Evolutionary conservation across 2,888 invertebrate species (phyloP).

Genomic region (Eilema griseolum): DNA sequence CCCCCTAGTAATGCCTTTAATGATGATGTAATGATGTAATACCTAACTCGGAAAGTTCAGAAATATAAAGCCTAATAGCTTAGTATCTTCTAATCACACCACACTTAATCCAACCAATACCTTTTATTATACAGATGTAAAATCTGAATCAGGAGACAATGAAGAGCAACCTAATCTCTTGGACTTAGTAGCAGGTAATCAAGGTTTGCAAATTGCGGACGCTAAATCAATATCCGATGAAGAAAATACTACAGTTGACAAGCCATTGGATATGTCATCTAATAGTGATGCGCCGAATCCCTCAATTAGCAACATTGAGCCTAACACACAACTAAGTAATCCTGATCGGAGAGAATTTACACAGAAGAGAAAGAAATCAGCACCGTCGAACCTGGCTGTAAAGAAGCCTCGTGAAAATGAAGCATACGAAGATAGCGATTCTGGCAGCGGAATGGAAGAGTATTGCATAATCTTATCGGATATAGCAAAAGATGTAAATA

Average conservation of each 20-base stretch:
- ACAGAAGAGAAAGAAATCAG: slow-evolving; percentile 20
- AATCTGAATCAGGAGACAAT: background rate
- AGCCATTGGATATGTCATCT: background rate
- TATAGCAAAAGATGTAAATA: slow-evolving; percentile 35
- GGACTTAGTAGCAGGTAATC: background rate
- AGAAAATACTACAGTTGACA: background rate
- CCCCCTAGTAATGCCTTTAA: background rate
- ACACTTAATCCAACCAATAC: background rate
- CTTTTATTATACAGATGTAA: background rate
- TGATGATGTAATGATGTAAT: no score
- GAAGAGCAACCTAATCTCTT: background rate
- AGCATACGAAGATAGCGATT: background rate
- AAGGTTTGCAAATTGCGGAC: background rate
- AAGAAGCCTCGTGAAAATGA: slow-evolving; percentile 14
- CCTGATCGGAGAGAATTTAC: slow-evolving; percentile 4
- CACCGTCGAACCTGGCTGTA: slow-evolving; percentile 5
- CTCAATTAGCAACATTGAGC: background rate
- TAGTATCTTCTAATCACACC: background rate
- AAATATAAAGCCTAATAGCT: no score
- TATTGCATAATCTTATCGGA: background rate
- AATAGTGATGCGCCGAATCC: background rate
- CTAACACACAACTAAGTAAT: background rate
- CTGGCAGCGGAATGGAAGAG: slow-evolving; percentile 8
- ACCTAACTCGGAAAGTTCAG: no score
- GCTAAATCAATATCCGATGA: background rate